These are phyloP conservation scores for Campylorhamphus procurvoides DNA, from an alignment of 2,113 vertebrate genomes.

Conservation along the genomic window DNA sequence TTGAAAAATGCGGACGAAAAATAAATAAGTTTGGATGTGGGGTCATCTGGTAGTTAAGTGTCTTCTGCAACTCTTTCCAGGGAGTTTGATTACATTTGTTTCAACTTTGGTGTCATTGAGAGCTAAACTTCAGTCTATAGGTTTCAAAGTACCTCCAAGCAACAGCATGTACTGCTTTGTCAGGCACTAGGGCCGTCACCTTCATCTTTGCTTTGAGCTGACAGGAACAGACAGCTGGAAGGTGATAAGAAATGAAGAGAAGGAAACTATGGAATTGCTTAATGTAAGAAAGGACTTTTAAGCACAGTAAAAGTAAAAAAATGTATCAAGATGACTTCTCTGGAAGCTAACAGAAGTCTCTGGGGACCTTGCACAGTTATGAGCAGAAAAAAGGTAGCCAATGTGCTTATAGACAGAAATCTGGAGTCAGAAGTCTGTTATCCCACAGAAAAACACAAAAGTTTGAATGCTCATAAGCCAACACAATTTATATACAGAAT, in stretches of 20 bases:
- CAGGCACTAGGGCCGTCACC: not conserved
- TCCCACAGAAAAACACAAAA: not conserved
- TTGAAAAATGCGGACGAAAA: not conserved
- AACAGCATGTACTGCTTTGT: not conserved
- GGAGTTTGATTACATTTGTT: not conserved
- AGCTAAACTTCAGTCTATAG: not conserved
- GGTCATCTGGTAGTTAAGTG: not conserved
- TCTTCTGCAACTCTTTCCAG: not conserved
- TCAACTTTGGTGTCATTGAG: not conserved
- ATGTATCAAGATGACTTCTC: not conserved
- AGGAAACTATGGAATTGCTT: not conserved
- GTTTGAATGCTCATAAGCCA: not conserved
- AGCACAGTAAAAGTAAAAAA: not conserved
- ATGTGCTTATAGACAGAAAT: not conserved
- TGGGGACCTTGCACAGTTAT: not conserved
- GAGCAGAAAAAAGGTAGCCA: not conserved
- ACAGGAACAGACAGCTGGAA: not conserved
- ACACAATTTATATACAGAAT: not conserved
- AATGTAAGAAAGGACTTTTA: not conserved
- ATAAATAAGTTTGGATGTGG: not conserved
- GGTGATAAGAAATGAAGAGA: not conserved
- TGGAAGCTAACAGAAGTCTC: not conserved
- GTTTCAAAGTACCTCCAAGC: not conserved
- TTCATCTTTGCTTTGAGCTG: not conserved
- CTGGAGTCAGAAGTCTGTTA: not conserved